Percentiles rank a stretch among this genome's conserved stretches.
phyloP scores from a whole-genome alignment of 2,113 vertebrate genomes.

The Oncorhynchus clarkii region DNA sequence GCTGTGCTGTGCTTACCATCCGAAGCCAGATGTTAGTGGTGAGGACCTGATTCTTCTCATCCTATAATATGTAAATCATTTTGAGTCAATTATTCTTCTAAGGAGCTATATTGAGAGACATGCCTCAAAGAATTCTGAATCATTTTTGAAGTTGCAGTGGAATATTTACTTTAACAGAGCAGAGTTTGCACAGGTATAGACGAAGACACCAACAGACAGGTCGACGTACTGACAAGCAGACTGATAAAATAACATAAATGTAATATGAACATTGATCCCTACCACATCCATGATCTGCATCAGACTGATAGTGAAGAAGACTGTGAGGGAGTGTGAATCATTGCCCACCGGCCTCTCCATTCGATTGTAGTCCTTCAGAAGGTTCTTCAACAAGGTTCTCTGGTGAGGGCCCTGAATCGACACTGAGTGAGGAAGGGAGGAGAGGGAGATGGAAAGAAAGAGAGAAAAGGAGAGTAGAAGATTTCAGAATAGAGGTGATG shows the following conservation, averaged over 20 bases:
- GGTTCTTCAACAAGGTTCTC: slow-evolving; percentile 76
- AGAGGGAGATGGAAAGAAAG: background rate
- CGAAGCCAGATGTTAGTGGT: slow-evolving; percentile 80
- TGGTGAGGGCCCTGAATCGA: slow-evolving; percentile 76
- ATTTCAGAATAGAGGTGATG: background rate
- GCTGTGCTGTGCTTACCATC: slow-evolving; percentile 69
- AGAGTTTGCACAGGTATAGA: no score
- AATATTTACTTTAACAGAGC: no score
- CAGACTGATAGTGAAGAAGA: slow-evolving; percentile 73
- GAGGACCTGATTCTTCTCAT: slow-evolving; percentile 81
- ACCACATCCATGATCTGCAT: slow-evolving; percentile 85
- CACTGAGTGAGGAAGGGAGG: slow-evolving; percentile 52
- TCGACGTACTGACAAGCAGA: background rate
- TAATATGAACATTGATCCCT: slow-evolving; percentile 20
- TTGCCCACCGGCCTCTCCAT: slow-evolving; percentile 80
- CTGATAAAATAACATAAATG: background rate
- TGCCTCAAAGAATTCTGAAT: no score
- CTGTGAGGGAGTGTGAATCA: slow-evolving; percentile 74
- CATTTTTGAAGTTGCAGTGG: no score
- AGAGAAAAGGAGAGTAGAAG: background rate
- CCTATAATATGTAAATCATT: slow-evolving; percentile 59
- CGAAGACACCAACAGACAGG: slow-evolving; percentile 21
- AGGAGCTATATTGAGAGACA: no score
- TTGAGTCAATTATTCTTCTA: background rate
- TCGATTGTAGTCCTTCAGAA: slow-evolving; percentile 79